phyloP scores from a whole-genome alignment of 2,888 invertebrate species.

The Drosophila formosana region DNA sequence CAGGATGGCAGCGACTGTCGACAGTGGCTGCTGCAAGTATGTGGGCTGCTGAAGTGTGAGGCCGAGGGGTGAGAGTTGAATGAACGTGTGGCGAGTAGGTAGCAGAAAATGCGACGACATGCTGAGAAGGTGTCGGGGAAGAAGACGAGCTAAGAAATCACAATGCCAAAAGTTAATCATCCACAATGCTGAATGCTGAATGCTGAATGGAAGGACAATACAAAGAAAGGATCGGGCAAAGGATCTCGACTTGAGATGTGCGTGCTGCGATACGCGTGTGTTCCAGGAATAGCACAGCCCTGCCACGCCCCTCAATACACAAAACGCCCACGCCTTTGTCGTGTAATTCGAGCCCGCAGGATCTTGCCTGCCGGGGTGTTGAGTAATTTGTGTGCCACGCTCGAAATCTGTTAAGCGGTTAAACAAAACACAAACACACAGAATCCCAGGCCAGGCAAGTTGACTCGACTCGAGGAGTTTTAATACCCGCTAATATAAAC shows the following conservation, averaged over 20 bases:
- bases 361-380: slow-evolving; percentile 56
- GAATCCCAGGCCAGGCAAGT: slow-evolving; percentile 18
- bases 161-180: slow-evolving; percentile 55
- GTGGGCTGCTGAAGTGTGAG: slow-evolving; percentile 56
- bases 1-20: slow-evolving; percentile 40
- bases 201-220: slow-evolving; percentile 33
- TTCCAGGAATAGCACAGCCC: slow-evolving; percentile 63
- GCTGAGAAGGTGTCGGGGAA: slow-evolving; percentile 14
- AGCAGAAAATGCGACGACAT: neutral
- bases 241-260: slow-evolving; percentile 53
- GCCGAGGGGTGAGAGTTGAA: neutral
- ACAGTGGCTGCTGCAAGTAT: slow-evolving; percentile 40
- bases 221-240: slow-evolving; percentile 39
- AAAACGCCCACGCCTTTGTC: slow-evolving; percentile 26
- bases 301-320: slow-evolving; percentile 30
- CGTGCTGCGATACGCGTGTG: slow-evolving; percentile 77
- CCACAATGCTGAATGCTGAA: slow-evolving; percentile 34
- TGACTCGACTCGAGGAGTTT: neutral
- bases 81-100: neutral
- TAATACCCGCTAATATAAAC: neutral
- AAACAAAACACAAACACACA: slow-evolving; percentile 66
- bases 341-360: slow-evolving; percentile 64
- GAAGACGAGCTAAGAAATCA: slow-evolving; percentile 30
- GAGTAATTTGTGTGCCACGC: slow-evolving; percentile 74
- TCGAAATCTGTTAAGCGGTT: slow-evolving; percentile 77